phyloP scores from a whole-genome alignment of 1,140 invertebrate genomes.

The Berghia stephanieae region DNA sequence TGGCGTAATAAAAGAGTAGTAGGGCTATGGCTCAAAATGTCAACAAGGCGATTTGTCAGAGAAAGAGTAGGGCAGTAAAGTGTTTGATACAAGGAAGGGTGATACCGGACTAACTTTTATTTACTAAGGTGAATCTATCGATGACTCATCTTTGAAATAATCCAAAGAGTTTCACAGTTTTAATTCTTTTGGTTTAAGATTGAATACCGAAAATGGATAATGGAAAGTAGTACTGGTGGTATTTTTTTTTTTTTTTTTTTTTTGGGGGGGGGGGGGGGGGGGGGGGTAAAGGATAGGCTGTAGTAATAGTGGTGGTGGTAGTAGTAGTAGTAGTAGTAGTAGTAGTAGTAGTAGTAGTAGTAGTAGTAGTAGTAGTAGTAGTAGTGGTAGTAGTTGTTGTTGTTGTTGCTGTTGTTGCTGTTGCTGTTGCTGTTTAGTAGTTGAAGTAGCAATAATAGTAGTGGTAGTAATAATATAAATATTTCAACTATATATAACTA shows the following conservation, averaged over 20 bases:
- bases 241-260: too few species aligned
- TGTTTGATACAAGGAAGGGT: neutral
- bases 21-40: too few species aligned
- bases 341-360: neutral
- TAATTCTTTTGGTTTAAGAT: neutral
- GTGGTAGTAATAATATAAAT: neutral
- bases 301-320: too few species aligned
- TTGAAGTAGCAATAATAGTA: neutral
- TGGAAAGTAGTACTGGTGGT: neutral
- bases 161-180: too few species aligned
- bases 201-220: neutral
- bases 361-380: constrained; percentile 7
- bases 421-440: neutral
- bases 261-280: too few species aligned
- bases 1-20: too few species aligned
- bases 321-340: too few species aligned
- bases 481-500: neutral
- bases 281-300: neutral
- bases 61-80: neutral
- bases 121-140: too few species aligned
- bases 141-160: neutral
- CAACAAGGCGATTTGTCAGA: neutral
- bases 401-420: neutral
- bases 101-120: neutral
- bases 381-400: neutral